These are phyloP conservation scores for Suillia variegata DNA, from an alignment of 2,888 invertebrate genomes.

Conservation along the genomic window DNA sequence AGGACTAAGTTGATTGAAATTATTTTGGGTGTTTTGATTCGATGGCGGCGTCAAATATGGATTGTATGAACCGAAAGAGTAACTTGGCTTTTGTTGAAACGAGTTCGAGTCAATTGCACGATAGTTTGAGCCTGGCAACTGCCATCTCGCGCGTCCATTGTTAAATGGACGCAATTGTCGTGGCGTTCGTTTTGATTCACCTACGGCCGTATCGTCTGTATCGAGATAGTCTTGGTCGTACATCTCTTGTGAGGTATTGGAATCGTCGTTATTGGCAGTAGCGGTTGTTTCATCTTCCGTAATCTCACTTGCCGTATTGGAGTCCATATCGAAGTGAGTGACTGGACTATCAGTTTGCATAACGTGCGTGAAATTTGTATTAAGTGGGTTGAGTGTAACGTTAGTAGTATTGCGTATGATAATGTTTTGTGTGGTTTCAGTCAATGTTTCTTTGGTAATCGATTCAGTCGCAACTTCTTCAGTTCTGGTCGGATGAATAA, in stretches of 20 bases:
- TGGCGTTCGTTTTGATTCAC: conserved; percentile 48
- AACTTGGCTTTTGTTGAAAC: conserved; percentile 32
- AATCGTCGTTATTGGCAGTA: conserved; percentile 21
- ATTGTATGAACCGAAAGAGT: conserved; percentile 50
- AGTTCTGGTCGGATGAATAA: neutral
- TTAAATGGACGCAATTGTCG: conserved; percentile 51
- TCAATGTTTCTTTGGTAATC: neutral
- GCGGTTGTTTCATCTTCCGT: neutral
- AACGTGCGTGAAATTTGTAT: no score
- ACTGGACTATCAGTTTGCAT: neutral
- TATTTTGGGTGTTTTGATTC: conserved; percentile 35
- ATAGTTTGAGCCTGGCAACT: conserved; percentile 37
- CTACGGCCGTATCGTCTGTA: conserved; percentile 35
- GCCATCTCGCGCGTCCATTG: conserved; percentile 37
- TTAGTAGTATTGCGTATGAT: no score
- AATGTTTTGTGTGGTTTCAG: neutral
- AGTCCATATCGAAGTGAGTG: neutral
- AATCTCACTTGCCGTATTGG: neutral
- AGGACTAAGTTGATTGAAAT: conserved; percentile 41
- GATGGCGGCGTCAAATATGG: conserved; percentile 54
- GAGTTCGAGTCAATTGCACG: conserved; percentile 47
- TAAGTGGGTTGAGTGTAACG: no score
- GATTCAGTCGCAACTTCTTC: conserved; percentile 15
- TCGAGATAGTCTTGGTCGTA: conserved; percentile 22
- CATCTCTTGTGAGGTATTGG: conserved; percentile 34